phyloP scores from a whole-genome alignment of 2,797 vertebrate species.

The Channa striata region DNA sequence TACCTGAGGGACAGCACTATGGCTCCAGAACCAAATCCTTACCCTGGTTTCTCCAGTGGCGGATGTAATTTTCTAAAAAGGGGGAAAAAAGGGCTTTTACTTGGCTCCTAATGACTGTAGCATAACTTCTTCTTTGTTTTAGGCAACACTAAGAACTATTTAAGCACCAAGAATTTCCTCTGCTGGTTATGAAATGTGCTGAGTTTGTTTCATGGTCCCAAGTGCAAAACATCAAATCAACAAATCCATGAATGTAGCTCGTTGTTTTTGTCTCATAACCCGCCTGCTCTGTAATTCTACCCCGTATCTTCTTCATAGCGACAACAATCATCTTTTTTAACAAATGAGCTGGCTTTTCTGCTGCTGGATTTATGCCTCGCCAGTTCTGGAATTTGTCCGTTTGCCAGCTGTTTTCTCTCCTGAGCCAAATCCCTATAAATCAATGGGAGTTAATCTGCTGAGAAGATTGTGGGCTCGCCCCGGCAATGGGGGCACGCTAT shows the following conservation, averaged over 20 bases:
- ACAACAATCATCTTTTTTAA: constrained; percentile 61
- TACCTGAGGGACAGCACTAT: too few relatives aligned
- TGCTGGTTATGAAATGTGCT: too few relatives aligned
- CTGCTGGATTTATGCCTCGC: constrained; percentile 73
- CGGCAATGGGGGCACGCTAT: constrained; percentile 70
- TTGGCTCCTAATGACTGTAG: too few relatives aligned
- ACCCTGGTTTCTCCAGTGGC: too few relatives aligned
- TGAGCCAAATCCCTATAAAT: constrained; percentile 86
- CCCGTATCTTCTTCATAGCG: constrained; percentile 17
- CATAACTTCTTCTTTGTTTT: too few relatives aligned
- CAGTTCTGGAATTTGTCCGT: constrained; percentile 76
- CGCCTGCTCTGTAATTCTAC: constrained; percentile 36
- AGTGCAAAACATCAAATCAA: too few relatives aligned
- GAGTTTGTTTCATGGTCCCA: too few relatives aligned
- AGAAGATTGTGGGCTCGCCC: constrained; percentile 78
- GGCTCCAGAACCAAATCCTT: too few relatives aligned
- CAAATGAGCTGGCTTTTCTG: constrained; percentile 66
- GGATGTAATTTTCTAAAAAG: too few relatives aligned
- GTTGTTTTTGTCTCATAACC: constrained; percentile 19
- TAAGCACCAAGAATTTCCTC: too few relatives aligned
- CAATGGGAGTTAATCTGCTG: constrained; percentile 85
- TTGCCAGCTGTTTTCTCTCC: constrained; percentile 84
- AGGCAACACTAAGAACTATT: neutral
- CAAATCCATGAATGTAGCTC: too few relatives aligned
- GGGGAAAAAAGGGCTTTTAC: too few relatives aligned